Conservation (phyloP, 2,888 invertebrate genomes). For the Epinotia bilunana region DNA sequence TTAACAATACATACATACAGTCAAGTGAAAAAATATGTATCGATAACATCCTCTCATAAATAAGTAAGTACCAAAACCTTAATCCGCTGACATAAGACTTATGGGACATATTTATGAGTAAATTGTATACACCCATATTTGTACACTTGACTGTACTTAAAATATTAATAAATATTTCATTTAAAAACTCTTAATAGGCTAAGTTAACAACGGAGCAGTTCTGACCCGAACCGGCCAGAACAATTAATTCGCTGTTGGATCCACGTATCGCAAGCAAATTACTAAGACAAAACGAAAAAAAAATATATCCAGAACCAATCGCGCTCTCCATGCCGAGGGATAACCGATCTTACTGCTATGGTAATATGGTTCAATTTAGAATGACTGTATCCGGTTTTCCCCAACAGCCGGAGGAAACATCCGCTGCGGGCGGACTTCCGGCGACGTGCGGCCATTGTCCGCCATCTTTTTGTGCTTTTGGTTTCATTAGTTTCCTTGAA, state of each 20-base stretch:
- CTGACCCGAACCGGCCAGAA: neutral
- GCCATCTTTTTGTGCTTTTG: conserved; percentile 59
- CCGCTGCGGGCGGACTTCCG: conserved; percentile 61
- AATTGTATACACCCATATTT: no score
- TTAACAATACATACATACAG: no score
- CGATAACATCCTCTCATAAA: no score
- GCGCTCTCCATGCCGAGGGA: neutral
- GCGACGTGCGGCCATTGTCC: conserved; percentile 63
- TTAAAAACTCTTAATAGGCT: neutral
- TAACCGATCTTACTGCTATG: conserved; percentile 6
- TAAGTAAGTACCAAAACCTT: no score
- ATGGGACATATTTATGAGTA: no score
- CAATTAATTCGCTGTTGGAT: conserved; percentile 27
- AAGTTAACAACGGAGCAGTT: neutral
- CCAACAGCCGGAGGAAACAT: conserved; percentile 54
- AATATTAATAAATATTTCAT: no score
- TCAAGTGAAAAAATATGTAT: no score
- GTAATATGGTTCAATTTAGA: neutral
- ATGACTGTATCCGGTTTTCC: conserved; percentile 30
- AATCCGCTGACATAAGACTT: no score
- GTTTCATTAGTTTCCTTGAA: conserved; percentile 65
- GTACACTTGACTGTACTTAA: no score
- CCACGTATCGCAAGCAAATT: conserved; percentile 31
- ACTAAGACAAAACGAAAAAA: conserved; percentile 29
- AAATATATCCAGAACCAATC: conserved; percentile 17